A percentile compares a stretch with the other conserved stretches of the same genome.
Evolutionary conservation across 2,888 invertebrate genomes (phyloP).

Genomic region (Peribatodes rhomboidaria): DNA sequence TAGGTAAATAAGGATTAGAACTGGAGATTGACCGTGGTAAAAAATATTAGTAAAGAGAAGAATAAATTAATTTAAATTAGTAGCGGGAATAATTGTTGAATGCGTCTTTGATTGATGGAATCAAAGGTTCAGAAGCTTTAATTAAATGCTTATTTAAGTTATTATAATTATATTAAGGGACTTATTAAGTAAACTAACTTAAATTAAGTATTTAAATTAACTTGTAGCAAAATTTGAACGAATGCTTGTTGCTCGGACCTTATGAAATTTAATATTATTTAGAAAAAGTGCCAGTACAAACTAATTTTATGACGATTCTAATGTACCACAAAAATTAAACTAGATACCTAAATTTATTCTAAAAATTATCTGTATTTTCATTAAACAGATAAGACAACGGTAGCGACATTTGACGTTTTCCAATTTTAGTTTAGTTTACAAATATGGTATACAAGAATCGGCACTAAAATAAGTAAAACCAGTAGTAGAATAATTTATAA

Average conservation of each 20-base stretch:
- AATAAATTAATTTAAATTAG: no score
- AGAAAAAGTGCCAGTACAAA: slow-evolving; percentile 30
- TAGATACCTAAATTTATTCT: not conserved
- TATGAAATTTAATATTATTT: not conserved
- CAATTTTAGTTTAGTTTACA: not conserved
- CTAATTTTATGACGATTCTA: not conserved
- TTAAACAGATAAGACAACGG: no score
- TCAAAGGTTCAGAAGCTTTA: slow-evolving; percentile 40
- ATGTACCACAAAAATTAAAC: not conserved
- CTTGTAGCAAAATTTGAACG: not conserved
- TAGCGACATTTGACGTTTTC: not conserved
- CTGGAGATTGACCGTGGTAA: no score
- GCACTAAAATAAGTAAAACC: not conserved
- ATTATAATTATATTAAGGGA: no score
- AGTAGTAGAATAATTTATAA: slow-evolving; percentile 6
- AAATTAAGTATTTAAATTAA: not conserved
- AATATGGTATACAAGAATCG: not conserved
- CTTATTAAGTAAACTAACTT: no score
- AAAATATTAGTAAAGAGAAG: no score
- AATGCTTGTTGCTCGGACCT: not conserved
- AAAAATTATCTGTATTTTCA: not conserved
- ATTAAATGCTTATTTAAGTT: slow-evolving; percentile 13
- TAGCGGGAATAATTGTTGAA: no score
- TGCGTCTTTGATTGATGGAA: not conserved
- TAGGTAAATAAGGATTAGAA: no score